Percentiles rank a stretch among this genome's conserved stretches.
Evolutionary conservation across 2,113 vertebrate genomes (phyloP).

Genomic region (Turnix velox): DNA sequence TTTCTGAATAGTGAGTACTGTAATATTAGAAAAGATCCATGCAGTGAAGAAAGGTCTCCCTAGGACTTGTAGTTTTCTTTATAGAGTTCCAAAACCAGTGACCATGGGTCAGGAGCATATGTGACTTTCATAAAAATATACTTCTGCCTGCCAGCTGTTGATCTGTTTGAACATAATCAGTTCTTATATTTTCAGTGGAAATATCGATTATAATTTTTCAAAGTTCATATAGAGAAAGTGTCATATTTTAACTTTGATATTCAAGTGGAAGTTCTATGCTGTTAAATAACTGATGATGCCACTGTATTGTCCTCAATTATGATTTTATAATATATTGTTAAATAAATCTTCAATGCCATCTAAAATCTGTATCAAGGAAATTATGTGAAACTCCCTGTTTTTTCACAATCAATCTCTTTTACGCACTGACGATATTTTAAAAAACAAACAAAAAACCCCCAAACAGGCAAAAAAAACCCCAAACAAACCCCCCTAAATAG

Average conservation of each 20-base stretch:
- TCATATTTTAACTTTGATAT: not conserved
- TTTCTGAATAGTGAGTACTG: not conserved
- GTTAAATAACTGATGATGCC: not conserved
- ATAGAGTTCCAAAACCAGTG: not conserved
- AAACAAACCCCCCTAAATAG: too few species aligned
- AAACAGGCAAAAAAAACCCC: too few species aligned
- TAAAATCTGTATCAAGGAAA: not conserved
- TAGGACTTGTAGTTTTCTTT: not conserved
- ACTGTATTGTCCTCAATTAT: not conserved
- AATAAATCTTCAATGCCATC: not conserved
- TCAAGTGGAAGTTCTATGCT: not conserved
- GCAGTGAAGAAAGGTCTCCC: not conserved
- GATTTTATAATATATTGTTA: not conserved
- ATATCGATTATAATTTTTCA: not conserved
- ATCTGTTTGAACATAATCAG: not conserved
- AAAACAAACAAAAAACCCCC: not conserved
- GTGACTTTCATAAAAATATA: not conserved
- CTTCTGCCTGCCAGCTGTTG: not conserved
- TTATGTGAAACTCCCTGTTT: not conserved
- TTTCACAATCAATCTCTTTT: not conserved
- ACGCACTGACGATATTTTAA: not conserved
- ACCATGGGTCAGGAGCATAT: not conserved
- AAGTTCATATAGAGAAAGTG: not conserved
- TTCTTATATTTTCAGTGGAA: not conserved
- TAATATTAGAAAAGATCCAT: not conserved